These are phyloP conservation scores for Rotaria socialis DNA, from an alignment of 2,888 invertebrate species.

Conservation along the genomic window DNA sequence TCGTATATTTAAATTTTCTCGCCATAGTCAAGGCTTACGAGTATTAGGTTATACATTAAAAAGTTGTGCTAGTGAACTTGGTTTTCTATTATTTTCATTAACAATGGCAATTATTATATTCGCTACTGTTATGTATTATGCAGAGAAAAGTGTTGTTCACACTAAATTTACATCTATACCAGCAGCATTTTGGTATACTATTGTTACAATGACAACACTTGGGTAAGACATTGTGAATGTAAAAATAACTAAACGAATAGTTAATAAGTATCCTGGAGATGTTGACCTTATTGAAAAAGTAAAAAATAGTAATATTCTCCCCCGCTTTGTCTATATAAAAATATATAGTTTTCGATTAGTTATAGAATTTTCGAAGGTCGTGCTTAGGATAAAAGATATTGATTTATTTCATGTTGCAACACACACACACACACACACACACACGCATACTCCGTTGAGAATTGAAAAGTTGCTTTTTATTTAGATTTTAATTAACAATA, in stretches of 20 bases:
- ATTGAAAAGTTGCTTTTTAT: not conserved
- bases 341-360: not conserved
- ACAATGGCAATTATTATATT: constrained; percentile 99
- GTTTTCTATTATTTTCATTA: constrained; percentile 95
- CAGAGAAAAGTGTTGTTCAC: constrained; percentile 93
- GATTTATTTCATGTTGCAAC: not conserved
- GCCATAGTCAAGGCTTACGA: constrained; percentile 94
- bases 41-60: constrained; percentile 98
- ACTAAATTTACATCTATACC: constrained; percentile 99
- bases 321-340: too few species aligned
- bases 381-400: not conserved
- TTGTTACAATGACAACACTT: constrained; percentile 98
- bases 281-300: not conserved
- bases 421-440: too few species aligned
- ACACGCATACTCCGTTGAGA: too few species aligned
- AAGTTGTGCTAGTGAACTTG: constrained; percentile 95
- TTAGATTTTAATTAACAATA: not conserved
- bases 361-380: not conserved
- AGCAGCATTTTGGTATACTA: constrained; percentile 99
- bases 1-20: constrained; percentile 98
- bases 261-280: not conserved
- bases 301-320: too few species aligned
- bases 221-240: constrained; percentile 71
- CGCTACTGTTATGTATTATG: constrained; percentile 99
- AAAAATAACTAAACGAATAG: not conserved